A percentile compares a stretch with the other conserved stretches of the same genome.
These are phyloP conservation scores for Tinea pellionella DNA, from an alignment of 2,888 invertebrate species.

Conservation along the genomic window DNA sequence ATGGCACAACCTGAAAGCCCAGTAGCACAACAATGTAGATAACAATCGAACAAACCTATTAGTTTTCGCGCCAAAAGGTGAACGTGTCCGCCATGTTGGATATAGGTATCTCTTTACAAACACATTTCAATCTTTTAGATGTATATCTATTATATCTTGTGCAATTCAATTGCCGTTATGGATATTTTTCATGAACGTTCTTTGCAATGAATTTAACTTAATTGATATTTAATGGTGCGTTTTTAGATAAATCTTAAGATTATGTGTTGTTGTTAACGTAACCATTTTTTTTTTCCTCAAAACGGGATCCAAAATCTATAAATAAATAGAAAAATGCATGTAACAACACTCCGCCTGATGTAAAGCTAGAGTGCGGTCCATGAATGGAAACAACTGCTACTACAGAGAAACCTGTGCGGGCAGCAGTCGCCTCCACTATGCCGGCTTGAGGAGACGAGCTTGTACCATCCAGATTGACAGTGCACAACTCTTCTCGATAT, in stretches of 20 bases:
- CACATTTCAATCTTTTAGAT: neutral
- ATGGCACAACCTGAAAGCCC: constrained; percentile 19
- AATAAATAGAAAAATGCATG: too few relatives aligned
- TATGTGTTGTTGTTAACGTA: too few relatives aligned
- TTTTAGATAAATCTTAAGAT: neutral
- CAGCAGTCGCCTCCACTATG: too few relatives aligned
- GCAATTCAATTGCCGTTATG: constrained; percentile 7
- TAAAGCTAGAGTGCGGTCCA: too few relatives aligned
- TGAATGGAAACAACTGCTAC: too few relatives aligned
- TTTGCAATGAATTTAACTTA: neutral
- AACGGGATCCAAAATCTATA: too few relatives aligned
- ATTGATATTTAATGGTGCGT: neutral
- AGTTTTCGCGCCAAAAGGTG: constrained; percentile 39
- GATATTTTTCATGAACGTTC: neutral
- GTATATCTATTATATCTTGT: neutral
- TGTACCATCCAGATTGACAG: too few relatives aligned
- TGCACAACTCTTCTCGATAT: too few relatives aligned
- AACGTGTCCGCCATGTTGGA: neutral
- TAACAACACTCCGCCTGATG: too few relatives aligned
- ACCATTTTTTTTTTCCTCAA: too few relatives aligned
- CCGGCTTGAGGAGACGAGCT: too few relatives aligned
- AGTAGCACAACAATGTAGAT: constrained; percentile 36
- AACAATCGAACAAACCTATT: constrained; percentile 54
- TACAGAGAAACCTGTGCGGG: too few relatives aligned
- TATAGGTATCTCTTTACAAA: neutral